Evolutionary conservation across 1,140 invertebrate species (phyloP).

Genomic region (Stegodyphus mimosarum): DNA sequence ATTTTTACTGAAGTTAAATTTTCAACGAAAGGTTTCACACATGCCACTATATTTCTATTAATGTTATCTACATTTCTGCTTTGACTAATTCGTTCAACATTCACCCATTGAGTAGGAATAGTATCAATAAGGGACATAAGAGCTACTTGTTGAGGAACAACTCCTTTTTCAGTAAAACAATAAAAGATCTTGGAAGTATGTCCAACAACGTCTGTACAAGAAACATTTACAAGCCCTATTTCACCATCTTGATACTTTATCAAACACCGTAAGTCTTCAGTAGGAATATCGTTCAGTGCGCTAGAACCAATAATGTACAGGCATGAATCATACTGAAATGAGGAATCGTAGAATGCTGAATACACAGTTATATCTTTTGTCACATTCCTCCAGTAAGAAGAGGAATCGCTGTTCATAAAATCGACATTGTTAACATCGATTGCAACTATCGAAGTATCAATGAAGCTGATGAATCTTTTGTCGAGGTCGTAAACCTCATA

Average conservation of each 20-base stretch:
- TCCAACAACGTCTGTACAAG: not conserved
- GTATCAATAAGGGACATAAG: not conserved
- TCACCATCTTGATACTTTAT: constrained; percentile 16
- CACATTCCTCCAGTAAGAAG: not conserved
- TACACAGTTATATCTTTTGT: constrained; percentile 1
- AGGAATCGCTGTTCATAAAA: not conserved
- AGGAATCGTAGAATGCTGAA: constrained; percentile 7
- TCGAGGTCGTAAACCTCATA: constrained; percentile 11
- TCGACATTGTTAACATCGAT: constrained; percentile 1
- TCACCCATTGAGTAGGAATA: constrained; percentile 3
- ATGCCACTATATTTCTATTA: constrained; percentile 1
- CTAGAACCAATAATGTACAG: constrained; percentile 7
- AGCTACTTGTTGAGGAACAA: not conserved
- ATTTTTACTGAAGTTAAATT: not conserved
- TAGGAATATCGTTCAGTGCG: not conserved
- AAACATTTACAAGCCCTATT: not conserved
- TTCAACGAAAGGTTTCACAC: not conserved
- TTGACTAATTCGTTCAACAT: not conserved
- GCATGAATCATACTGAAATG: not conserved
- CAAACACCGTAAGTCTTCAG: constrained; percentile 16
- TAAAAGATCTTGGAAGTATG: not conserved
- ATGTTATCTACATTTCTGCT: not conserved
- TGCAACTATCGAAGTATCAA: constrained; percentile 1
- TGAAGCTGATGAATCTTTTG: not conserved
- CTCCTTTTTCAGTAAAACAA: not conserved